Percentiles rank a stretch among this genome's conserved stretches.
Conservation (phyloP, 1,140 invertebrate genomes). For the Platyscapa corneri region DNA sequence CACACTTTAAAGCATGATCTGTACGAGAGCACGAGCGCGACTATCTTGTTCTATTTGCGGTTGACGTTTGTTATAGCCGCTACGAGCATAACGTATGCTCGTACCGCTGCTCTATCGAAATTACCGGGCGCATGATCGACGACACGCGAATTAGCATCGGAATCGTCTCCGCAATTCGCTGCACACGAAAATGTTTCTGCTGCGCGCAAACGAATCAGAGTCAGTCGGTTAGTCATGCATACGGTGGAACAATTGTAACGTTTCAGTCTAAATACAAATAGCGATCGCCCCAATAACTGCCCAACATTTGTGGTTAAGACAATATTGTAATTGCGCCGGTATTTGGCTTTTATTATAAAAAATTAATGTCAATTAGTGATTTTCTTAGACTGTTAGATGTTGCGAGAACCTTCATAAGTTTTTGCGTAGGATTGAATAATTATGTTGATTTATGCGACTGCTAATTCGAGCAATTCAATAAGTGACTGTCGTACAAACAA, state of each 20-base stretch:
- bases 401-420: not conserved
- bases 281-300: not conserved
- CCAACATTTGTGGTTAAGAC: not conserved
- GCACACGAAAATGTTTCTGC: conserved; percentile 24
- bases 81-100: conserved; percentile 36
- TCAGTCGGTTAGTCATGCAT: not conserved
- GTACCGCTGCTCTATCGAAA: conserved; percentile 32
- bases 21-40: conserved; percentile 1
- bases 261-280: conserved; percentile 22
- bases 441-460: not conserved
- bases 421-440: not conserved
- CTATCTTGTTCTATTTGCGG: conserved; percentile 50
- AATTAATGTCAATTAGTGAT: not conserved
- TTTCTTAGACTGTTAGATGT: not conserved
- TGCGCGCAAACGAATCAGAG: conserved; percentile 1
- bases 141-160: conserved; percentile 48
- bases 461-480: not conserved
- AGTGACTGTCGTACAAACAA: not conserved
- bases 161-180: conserved; percentile 40
- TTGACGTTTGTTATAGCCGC: conserved; percentile 50
- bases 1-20: not conserved
- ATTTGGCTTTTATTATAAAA: not conserved
- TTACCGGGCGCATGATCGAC: conserved; percentile 48
- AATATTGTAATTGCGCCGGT: not conserved
- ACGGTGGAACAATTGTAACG: not conserved